Evolutionary conservation across 2,888 invertebrate genomes (phyloP), one percentile per base, ranked within the genome.

Genomic region (Apantesis nais): DNA sequence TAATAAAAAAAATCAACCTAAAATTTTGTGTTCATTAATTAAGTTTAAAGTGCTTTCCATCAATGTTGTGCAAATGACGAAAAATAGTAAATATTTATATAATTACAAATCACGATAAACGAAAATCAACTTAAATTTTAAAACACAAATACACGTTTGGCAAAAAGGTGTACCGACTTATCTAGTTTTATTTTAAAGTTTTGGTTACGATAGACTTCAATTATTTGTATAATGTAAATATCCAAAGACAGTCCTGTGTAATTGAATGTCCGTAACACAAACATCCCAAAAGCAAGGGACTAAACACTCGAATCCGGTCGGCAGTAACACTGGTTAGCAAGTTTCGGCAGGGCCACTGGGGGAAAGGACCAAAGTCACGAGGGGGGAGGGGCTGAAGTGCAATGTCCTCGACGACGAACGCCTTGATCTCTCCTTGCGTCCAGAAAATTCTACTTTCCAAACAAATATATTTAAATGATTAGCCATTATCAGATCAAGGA

Each of bases 401-500:
- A 95, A 95, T 93, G 94, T 94, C 94, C 94, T 95, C 94, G 93
- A 92, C 86, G 93, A 93, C 93, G 91, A 91, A 92, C 93, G 93
- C 90, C 90, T 89, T 88, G 88, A 86, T 89, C 88, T 86, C 82
- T 82, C 86, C 86, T 78, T 75, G 74, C 81, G 82, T 78, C 90
- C 86, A 86, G 86, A 86, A 84, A 85, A 88, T 84, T 88, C 86
- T 83, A 88, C 86, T 85, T 87, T 90, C 86, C 82, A 83, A 86
- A 85, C 75, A 74, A 78, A 80, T 77, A 74, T 80, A 73, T 74
- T 75, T 48, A 61, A 85, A 86, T 83, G 83, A 83, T 87, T 86
- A 76, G 74, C 73, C 63, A 74, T 62, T 73, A 70, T 73, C 72
- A 67, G 61, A 80, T 76, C 63, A 74, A 74, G 82, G 44, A 22